Percentiles rank a stretch among this genome's conserved stretches.
These are phyloP conservation scores for Hoplostethus atlanticus DNA, from an alignment of 2,797 vertebrate species.

Conservation along the genomic window DNA sequence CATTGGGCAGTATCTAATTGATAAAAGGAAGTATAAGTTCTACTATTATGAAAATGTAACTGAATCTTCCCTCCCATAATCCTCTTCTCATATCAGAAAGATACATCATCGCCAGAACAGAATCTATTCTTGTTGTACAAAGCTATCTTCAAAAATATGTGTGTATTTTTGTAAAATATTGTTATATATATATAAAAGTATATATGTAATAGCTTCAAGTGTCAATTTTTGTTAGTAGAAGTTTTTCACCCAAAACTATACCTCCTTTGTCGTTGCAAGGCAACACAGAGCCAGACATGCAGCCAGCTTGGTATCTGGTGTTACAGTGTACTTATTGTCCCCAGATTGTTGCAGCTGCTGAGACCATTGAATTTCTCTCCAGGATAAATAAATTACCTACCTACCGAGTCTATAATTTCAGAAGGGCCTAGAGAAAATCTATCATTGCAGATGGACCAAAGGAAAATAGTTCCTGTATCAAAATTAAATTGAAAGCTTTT, in stretches of 20 bases:
- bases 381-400: slow-evolving; percentile 31
- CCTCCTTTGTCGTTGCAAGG: background rate
- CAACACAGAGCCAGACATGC: background rate
- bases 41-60: too few relatives aligned
- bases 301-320: background rate
- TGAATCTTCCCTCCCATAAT: too few relatives aligned
- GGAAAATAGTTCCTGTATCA: slow-evolving; percentile 24
- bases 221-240: too few relatives aligned
- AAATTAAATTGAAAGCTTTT: slow-evolving; percentile 27
- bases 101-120: too few relatives aligned
- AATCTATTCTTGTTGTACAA: background rate
- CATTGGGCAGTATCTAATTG: too few relatives aligned
- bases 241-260: too few relatives aligned
- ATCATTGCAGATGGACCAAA: too few relatives aligned
- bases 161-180: slow-evolving; percentile 2
- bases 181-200: background rate
- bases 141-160: background rate
- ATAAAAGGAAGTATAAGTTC: too few relatives aligned
- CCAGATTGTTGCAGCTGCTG: slow-evolving; percentile 38
- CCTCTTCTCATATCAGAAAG: too few relatives aligned
- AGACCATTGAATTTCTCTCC: slow-evolving; percentile 38
- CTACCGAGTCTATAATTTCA: slow-evolving; percentile 12
- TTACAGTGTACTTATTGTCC: slow-evolving; percentile 18
- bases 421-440: background rate
- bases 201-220: background rate